These are phyloP conservation scores for Arctia plantaginis DNA, from an alignment of 2,888 invertebrate species.

Conservation along the genomic window DNA sequence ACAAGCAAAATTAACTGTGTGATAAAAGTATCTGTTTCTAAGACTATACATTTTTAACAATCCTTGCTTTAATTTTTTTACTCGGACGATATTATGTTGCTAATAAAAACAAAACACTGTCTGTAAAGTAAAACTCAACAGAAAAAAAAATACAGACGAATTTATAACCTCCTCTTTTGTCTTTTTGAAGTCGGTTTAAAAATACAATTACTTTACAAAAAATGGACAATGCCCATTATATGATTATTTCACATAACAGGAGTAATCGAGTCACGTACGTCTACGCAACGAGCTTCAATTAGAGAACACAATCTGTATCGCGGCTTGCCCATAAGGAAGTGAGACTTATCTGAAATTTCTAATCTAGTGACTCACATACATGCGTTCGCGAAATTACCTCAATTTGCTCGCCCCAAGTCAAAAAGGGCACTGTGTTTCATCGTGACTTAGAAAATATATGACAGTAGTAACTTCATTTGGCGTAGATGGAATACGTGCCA, in stretches of 20 bases:
- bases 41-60: neutral
- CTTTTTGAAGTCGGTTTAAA: no score
- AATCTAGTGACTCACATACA: slow-evolving; percentile 74
- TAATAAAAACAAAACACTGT: neutral
- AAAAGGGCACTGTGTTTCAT: slow-evolving; percentile 53
- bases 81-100: neutral
- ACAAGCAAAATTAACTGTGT: neutral
- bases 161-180: no score
- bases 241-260: slow-evolving; percentile 59
- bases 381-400: slow-evolving; percentile 71
- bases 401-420: slow-evolving; percentile 50
- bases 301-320: slow-evolving; percentile 70
- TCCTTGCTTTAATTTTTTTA: neutral
- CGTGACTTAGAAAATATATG: slow-evolving; percentile 43
- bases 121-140: slow-evolving; percentile 6
- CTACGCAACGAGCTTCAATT: slow-evolving; percentile 66
- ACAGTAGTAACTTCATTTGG: slow-evolving; percentile 19
- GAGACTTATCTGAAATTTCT: slow-evolving; percentile 77
- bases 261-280: slow-evolving; percentile 72
- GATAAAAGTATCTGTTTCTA: no score
- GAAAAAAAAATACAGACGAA: no score
- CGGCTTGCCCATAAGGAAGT: slow-evolving; percentile 78
- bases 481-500: slow-evolving; percentile 41
- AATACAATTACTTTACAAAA: slow-evolving; percentile 49
- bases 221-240: slow-evolving; percentile 55